These are phyloP conservation scores for Artemia franciscana DNA, from an alignment of 1,140 invertebrate genomes.

Conservation along the genomic window DNA sequence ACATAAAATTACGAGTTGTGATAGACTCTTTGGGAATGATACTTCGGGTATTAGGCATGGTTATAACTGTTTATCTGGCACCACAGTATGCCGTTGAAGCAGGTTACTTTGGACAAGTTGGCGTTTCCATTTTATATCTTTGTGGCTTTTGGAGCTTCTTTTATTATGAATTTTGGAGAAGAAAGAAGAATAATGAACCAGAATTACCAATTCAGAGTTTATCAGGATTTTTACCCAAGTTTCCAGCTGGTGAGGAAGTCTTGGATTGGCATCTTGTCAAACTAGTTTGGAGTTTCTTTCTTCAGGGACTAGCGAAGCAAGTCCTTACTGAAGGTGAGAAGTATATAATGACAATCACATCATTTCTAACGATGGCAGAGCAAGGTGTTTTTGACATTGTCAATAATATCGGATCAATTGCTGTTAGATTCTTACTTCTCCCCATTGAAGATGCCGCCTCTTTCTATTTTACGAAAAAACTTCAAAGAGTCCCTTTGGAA, in stretches of 20 bases:
- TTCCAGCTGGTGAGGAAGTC: constrained; percentile 28
- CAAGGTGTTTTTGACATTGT: no score
- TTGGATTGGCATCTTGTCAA: constrained; percentile 16
- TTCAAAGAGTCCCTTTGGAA: no score
- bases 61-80: constrained; percentile 35
- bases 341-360: no score
- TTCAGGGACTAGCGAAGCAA: no score
- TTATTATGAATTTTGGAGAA: constrained; percentile 42
- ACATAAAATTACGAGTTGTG: constrained; percentile 53
- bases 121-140: constrained; percentile 22
- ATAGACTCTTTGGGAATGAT: constrained; percentile 50
- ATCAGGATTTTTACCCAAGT: constrained; percentile 42
- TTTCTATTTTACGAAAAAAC: no score
- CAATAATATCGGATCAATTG: no score
- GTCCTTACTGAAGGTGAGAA: no score
- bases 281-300: constrained; percentile 69
- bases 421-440: no score
- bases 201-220: constrained; percentile 50
- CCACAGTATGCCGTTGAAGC: constrained; percentile 46
- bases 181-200: constrained; percentile 22
- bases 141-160: constrained; percentile 46
- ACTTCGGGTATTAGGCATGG: constrained; percentile 44
- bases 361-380: no score
- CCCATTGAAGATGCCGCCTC: no score
- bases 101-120: constrained; percentile 52